Evolutionary conservation across 2,888 invertebrate genomes (phyloP), one percentile per base, ranked within the genome.

Genomic region (Idaea dimidiata): DNA sequence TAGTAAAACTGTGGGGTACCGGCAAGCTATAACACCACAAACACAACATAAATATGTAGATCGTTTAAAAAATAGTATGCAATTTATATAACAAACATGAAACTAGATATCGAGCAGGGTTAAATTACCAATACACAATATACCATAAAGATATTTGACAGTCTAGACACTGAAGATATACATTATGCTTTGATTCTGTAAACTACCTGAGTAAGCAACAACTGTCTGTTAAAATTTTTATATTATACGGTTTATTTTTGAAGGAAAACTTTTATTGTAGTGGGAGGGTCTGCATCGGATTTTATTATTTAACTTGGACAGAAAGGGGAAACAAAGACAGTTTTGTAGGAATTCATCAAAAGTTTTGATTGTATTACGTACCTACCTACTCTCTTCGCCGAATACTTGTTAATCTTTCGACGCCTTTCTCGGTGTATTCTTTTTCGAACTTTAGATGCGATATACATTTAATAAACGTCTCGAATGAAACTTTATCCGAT

Each of bases 341-440:
- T 89, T 87, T 86, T 83, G 80, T 72, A 76, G 83, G 83, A 90
- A 88, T 91, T 90, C 89, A 90, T 91, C 88, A 90, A 90, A 91
- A 91, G 80, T 91, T 91, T 89, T 88, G 89, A 91, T 91, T 89
- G 84, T 86, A 88, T 89, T 88, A 87, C 86, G 85, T 86, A 84
- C 78, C 82, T 88, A 87, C 86, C 84, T 86, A 84, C 78, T 82
- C 79, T 82, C 76, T 75, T 76, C 72, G 75, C 78, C 73, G 79
- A 78, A 82, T 80, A 82, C 81, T 85, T 86, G 81, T 84, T 86
- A 88, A 88, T 88, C 82, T 87, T 84, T 84, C 74, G 76, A 70
- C 77, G 65, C 74, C 72, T 73, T 79, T 75, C 75, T 76, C 73
- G 65, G 68, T 76, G 75, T 80, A 77, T 79, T 77, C 72, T 76